A percentile compares a stretch with the other conserved stretches of the same genome.
Evolutionary conservation across 2,797 vertebrate species (phyloP).

Genomic region (Rhadinocentrus ornatus): DNA sequence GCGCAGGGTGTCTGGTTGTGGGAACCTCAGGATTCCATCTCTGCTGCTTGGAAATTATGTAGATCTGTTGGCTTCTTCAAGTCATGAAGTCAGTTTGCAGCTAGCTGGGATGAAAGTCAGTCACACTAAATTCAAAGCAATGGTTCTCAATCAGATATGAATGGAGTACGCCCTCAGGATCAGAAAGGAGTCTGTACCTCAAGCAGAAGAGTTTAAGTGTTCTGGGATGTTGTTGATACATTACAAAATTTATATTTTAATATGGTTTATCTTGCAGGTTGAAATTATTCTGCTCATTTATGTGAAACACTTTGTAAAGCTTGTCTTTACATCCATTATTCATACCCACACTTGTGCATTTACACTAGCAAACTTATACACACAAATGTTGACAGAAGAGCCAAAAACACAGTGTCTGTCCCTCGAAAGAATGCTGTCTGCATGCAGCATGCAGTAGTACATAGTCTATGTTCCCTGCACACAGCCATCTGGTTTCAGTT

Average conservation of each 20-base stretch:
- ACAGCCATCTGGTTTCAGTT: slow-evolving; percentile 87
- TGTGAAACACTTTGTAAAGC: slow-evolving; percentile 24
- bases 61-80: too few relatives aligned
- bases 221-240: too few relatives aligned
- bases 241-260: background rate
- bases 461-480: slow-evolving; percentile 72
- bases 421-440: slow-evolving; percentile 58
- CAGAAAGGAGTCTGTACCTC: too few relatives aligned
- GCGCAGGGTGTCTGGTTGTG: too few relatives aligned
- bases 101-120: too few relatives aligned
- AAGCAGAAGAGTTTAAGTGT: too few relatives aligned
- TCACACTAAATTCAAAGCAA: too few relatives aligned
- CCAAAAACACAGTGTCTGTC: slow-evolving; percentile 34
- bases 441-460: slow-evolving; percentile 70
- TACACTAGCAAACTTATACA: slow-evolving; percentile 4
- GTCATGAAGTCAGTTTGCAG: too few relatives aligned
- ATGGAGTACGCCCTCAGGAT: too few relatives aligned
- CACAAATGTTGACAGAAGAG: background rate
- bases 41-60: too few relatives aligned
- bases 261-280: background rate
- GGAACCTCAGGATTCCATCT: too few relatives aligned
- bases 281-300: slow-evolving; percentile 2
- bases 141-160: too few relatives aligned
- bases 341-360: slow-evolving; percentile 14
- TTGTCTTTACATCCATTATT: slow-evolving; percentile 18